Conservation (phyloP, 1,140 invertebrate species). For the Mya arenaria region DNA sequence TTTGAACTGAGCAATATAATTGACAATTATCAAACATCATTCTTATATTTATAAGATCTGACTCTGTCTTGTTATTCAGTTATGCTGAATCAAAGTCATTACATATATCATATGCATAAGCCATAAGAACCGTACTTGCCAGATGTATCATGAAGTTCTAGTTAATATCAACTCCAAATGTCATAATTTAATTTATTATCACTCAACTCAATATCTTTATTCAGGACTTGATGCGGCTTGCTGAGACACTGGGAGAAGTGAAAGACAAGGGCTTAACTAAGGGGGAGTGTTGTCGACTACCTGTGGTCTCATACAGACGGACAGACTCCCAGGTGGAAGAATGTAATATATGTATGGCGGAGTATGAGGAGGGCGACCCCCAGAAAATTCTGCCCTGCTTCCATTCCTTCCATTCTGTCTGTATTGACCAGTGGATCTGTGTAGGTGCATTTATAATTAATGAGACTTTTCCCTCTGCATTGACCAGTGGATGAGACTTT, state of each 20-base stretch:
- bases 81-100: too few relatives aligned
- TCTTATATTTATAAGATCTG: too few relatives aligned
- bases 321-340: too few relatives aligned
- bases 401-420: slow-evolving; percentile 64
- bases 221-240: slow-evolving; percentile 64
- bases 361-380: slow-evolving; percentile 60
- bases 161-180: too few relatives aligned
- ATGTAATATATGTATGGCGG: slow-evolving; percentile 70
- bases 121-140: too few relatives aligned
- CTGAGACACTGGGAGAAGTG: slow-evolving; percentile 67
- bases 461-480: not conserved
- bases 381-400: slow-evolving; percentile 68
- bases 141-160: too few relatives aligned
- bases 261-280: slow-evolving; percentile 61
- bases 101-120: too few relatives aligned
- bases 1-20: too few relatives aligned
- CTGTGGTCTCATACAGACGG: slow-evolving; percentile 56
- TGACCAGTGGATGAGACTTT: not conserved
- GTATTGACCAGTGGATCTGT: slow-evolving; percentile 71
- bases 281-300: slow-evolving; percentile 53
- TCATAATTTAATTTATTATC: too few relatives aligned
- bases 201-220: too few relatives aligned
- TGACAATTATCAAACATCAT: too few relatives aligned
- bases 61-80: too few relatives aligned
- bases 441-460: slow-evolving; percentile 51